Conservation (phyloP, 2,888 invertebrate genomes). For the Ennomos quercinarius region DNA sequence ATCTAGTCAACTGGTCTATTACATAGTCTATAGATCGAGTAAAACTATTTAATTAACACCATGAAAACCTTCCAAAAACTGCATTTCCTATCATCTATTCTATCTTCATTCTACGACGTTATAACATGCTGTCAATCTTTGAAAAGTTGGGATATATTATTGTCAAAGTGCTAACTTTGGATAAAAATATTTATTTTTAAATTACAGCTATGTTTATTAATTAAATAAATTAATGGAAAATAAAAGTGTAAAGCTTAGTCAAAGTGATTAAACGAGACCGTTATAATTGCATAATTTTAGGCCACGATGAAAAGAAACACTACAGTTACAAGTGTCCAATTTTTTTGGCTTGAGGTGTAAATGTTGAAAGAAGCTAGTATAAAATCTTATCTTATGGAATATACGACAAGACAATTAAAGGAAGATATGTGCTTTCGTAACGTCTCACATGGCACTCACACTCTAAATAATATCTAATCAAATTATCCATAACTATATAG, state of each 20-base stretch:
- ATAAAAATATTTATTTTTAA: constrained; percentile 16
- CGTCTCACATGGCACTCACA: constrained; percentile 47
- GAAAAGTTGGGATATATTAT: constrained; percentile 32
- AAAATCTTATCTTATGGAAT: constrained; percentile 34
- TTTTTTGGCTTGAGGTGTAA: constrained; percentile 33
- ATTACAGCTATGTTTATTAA: constrained; percentile 13
- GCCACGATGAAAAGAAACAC: constrained; percentile 17
- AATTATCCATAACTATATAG: neutral
- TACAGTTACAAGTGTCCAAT: constrained; percentile 11
- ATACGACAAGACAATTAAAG: constrained; percentile 19
- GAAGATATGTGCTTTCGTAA: constrained; percentile 41
- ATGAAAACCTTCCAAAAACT: constrained; percentile 39
- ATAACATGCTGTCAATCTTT: constrained; percentile 19
- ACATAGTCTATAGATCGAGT: constrained; percentile 22
- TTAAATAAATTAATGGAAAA: constrained; percentile 21
- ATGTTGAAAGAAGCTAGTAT: constrained; percentile 27
- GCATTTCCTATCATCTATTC: constrained; percentile 25
- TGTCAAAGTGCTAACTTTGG: constrained; percentile 36
- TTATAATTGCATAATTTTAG: constrained; percentile 20
- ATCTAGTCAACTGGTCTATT: constrained; percentile 28
- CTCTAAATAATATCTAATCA: constrained; percentile 5
- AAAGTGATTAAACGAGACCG: constrained; percentile 19
- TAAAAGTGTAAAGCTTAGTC: constrained; percentile 7
- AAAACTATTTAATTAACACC: constrained; percentile 26
- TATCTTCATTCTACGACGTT: constrained; percentile 16